Conservation (phyloP, 2,888 invertebrate species). For the Xanthorhoe spadicearia region DNA sequence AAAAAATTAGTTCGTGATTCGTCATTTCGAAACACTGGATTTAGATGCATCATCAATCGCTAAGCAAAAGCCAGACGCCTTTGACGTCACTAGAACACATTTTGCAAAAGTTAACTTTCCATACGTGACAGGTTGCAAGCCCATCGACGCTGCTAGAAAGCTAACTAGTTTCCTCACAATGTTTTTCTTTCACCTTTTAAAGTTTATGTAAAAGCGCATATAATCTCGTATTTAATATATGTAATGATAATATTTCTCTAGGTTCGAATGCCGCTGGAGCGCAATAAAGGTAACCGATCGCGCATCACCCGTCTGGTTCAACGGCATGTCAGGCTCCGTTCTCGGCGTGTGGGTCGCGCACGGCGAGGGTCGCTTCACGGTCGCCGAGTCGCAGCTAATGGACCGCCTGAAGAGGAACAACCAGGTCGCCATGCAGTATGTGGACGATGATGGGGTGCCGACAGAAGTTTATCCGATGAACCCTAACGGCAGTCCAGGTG, state of each 20-base stretch:
- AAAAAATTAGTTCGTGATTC: no score
- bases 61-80: no score
- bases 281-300: conserved; percentile 89
- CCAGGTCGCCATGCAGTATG: conserved; percentile 92
- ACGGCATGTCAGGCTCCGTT: conserved; percentile 93
- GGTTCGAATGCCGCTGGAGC: conserved; percentile 90
- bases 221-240: background rate
- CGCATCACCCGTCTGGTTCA: conserved; percentile 91
- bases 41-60: no score
- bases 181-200: no score
- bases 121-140: no score
- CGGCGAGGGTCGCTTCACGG: conserved; percentile 94
- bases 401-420: conserved; percentile 80
- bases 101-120: no score
- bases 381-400: conserved; percentile 79
- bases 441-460: conserved; percentile 90
- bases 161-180: no score
- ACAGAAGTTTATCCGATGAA: conserved; percentile 96
- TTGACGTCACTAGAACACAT: no score
- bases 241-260: conserved; percentile 36
- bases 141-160: no score
- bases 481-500: conserved; percentile 94
- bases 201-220: no score
- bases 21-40: no score
- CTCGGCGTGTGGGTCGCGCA: conserved; percentile 99